A percentile compares a stretch with the other conserved stretches of the same genome.
Evolutionary conservation across 1,140 invertebrate species (phyloP).

Genomic region (Propsilocerus akamusi): DNA sequence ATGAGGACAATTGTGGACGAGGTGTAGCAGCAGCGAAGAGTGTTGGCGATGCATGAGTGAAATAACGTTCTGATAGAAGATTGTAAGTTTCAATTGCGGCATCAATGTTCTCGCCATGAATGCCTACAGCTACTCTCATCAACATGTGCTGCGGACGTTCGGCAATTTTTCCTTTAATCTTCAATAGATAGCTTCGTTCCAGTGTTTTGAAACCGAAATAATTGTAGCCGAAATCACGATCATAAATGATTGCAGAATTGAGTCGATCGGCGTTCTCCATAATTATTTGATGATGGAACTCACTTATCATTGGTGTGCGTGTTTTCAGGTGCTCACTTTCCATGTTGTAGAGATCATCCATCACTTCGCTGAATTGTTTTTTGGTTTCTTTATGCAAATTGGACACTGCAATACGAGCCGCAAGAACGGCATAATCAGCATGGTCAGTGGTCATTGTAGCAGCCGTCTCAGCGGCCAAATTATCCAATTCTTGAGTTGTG

Average conservation of each 20-base stretch:
- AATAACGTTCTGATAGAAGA: slow-evolving; percentile 85
- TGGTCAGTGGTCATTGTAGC: slow-evolving; percentile 92
- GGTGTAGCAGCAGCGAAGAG: slow-evolving; percentile 89
- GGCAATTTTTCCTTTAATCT: slow-evolving; percentile 83
- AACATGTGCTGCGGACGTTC: slow-evolving; percentile 98
- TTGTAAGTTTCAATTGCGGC: slow-evolving; percentile 94
- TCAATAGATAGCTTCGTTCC: slow-evolving; percentile 87
- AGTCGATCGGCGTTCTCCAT: slow-evolving; percentile 71
- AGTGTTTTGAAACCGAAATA: slow-evolving; percentile 99
- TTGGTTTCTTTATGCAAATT: slow-evolving; percentile 96
- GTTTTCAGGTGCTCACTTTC: slow-evolving; percentile 51
- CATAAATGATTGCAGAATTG: slow-evolving; percentile 95
- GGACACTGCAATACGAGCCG: slow-evolving; percentile 88
- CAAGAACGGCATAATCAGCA: slow-evolving; percentile 91
- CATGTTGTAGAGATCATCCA: slow-evolving; percentile 68
- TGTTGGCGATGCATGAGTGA: slow-evolving; percentile 96
- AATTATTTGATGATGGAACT: slow-evolving; percentile 67
- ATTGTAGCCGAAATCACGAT: slow-evolving; percentile 93
- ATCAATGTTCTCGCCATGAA: slow-evolving; percentile 89
- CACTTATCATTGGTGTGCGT: slow-evolving; percentile 66
- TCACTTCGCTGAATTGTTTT: slow-evolving; percentile 80
- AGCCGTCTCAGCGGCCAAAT: slow-evolving; percentile 90
- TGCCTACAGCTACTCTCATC: slow-evolving; percentile 94
- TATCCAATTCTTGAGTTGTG: slow-evolving; percentile 91
- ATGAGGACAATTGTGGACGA: slow-evolving; percentile 85